A percentile compares a stretch with the other conserved stretches of the same genome.
These are phyloP conservation scores for Andrena bucephala DNA, from an alignment of 2,888 invertebrate species.

Conservation along the genomic window DNA sequence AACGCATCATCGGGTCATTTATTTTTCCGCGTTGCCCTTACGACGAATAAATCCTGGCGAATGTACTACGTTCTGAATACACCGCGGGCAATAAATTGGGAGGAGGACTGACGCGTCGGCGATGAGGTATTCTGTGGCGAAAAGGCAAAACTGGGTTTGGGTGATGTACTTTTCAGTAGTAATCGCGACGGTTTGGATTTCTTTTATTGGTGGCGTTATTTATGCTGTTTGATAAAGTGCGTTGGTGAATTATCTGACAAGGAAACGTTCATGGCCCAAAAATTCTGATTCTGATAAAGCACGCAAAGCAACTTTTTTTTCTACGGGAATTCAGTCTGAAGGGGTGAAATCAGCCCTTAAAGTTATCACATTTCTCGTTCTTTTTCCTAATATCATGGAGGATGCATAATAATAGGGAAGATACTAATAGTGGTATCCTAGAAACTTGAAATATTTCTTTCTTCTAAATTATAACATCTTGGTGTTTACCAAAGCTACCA, in stretches of 20 bases:
- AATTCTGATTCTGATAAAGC: background rate
- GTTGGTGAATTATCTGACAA: no score
- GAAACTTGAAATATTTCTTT: background rate
- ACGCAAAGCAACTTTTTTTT: no score
- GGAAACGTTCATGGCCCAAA: background rate
- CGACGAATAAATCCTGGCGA: slow-evolving; percentile 14
- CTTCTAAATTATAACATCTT: background rate
- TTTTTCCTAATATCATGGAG: background rate
- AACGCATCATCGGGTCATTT: slow-evolving; percentile 46
- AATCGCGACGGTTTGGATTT: background rate
- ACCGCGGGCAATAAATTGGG: slow-evolving; percentile 17
- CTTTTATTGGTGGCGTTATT: background rate
- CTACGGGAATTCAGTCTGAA: no score
- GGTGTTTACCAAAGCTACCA: no score
- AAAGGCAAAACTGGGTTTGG: slow-evolving; percentile 12
- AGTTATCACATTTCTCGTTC: no score
- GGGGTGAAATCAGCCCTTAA: no score
- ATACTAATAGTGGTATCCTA: background rate
- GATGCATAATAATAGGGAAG: background rate
- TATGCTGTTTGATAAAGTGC: background rate
- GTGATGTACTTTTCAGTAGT: background rate
- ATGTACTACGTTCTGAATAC: background rate
- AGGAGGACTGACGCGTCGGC: background rate
- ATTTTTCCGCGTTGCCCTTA: slow-evolving; percentile 29
- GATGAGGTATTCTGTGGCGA: background rate